Evolutionary conservation across 2,797 vertebrate species (phyloP).

Genomic region (Hoplostethus atlanticus): DNA sequence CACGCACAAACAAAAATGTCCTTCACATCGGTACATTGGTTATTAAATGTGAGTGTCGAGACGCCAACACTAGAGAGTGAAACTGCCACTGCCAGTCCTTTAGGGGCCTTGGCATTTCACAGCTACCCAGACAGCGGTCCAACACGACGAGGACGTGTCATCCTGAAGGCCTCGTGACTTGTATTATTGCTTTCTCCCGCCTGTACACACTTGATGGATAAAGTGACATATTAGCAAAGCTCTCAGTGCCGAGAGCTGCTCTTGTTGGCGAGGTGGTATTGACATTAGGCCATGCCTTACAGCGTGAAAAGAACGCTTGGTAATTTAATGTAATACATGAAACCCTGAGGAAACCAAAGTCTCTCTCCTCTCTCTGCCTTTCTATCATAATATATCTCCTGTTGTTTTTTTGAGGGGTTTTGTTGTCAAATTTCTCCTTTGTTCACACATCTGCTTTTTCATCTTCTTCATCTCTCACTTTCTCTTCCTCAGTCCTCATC

Average conservation of each 20-base stretch:
- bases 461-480: slow-evolving; percentile 21
- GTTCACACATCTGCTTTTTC: slow-evolving; percentile 22
- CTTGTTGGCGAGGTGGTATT: slow-evolving; percentile 49
- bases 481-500: slow-evolving; percentile 13
- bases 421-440: not conserved
- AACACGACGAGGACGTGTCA: slow-evolving; percentile 68
- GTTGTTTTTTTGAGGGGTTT: not conserved
- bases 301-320: slow-evolving; percentile 13
- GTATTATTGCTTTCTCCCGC: slow-evolving; percentile 29
- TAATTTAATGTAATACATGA: slow-evolving; percentile 9
- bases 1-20: slow-evolving; percentile 51
- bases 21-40: slow-evolving; percentile 46
- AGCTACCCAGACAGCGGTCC: slow-evolving; percentile 49
- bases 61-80: slow-evolving; percentile 38
- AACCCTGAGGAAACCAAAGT: slow-evolving; percentile 1
- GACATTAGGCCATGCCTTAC: slow-evolving; percentile 24
- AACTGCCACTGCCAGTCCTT: slow-evolving; percentile 46
- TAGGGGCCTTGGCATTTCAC: slow-evolving; percentile 66
- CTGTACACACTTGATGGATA: slow-evolving; percentile 34
- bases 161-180: slow-evolving; percentile 45
- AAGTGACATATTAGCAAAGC: slow-evolving; percentile 19
- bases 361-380: slow-evolving; percentile 8
- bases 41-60: slow-evolving; percentile 70
- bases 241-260: slow-evolving; percentile 15
- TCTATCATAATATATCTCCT: slow-evolving; percentile 9